Percentiles rank a stretch among this genome's conserved stretches.
Conservation (phyloP, 2,888 invertebrate species). For the Amaurobius ferox region DNA sequence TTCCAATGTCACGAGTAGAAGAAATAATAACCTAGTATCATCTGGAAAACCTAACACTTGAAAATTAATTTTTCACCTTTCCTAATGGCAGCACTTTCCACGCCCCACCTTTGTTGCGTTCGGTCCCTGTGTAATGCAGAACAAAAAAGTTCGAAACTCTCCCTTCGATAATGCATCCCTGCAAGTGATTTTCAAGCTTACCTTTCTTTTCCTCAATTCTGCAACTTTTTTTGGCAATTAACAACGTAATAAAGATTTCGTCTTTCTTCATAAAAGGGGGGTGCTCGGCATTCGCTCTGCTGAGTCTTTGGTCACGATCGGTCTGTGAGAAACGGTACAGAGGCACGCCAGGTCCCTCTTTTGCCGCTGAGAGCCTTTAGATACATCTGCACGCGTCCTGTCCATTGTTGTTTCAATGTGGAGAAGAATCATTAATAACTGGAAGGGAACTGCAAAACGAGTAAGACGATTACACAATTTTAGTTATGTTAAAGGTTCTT, state of each 20-base stretch:
- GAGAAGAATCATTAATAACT: background rate
- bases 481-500: too few species aligned
- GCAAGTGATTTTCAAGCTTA: background rate
- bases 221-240: slow-evolving; percentile 30
- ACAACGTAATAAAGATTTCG: slow-evolving; percentile 65
- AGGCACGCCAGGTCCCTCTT: background rate
- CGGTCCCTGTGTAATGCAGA: too few species aligned
- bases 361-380: background rate
- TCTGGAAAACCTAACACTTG: background rate
- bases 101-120: background rate
- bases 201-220: background rate
- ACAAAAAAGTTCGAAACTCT: too few species aligned
- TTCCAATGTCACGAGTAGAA: too few species aligned
- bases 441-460: too few species aligned
- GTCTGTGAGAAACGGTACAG: background rate
- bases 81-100: background rate
- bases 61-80: slow-evolving; percentile 2
- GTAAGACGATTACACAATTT: too few species aligned
- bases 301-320: background rate
- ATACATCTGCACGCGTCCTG: background rate
- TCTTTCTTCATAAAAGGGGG: slow-evolving; percentile 3
- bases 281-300: background rate
- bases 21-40: background rate
- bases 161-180: too few species aligned
- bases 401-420: background rate